Evolutionary conservation across 2,797 vertebrate species (phyloP), one percentile per base, ranked within the genome.

Genomic region (Coreius guichenoti): DNA sequence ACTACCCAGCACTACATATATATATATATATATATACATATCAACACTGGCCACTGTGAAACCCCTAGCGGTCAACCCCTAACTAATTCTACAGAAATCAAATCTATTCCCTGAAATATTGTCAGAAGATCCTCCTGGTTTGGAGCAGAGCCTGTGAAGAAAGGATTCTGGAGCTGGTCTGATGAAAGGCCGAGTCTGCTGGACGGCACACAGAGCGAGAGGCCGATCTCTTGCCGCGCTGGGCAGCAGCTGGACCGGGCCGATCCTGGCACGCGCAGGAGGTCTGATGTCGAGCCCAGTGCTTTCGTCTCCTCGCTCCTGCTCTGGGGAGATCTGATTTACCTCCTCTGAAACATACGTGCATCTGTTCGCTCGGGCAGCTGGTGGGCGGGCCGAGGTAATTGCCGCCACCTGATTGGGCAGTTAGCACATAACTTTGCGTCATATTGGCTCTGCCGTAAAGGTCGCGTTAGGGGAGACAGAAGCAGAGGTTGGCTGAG

Each of bases 241-340:
- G 31, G 86, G 90, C 89, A 90, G 91, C 94, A 95, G 92, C 94
- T 95, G 95, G 93, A 88, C 86, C 89, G 87, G 86, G 87, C 90
- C 90, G 81, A 87, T 86, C 90, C 82, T 73, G 87, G 89, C 83
- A 84, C 70, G 39, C 58, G 29, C 67, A 80, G 56, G 47, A 73
- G 89, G 89, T 92, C 89, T 93, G 92, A 93, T 92, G 91, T 92
- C 86, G 83, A 91, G 92, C 89, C 91, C 91, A 90, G 85, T 76
- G 90, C 82, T 87, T 56, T 68, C 13, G 58, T 85, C 80, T 80
- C 65, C 81, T 80, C 75, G 49, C 78, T 83, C 83, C 86, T 23
- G 51, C 51, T 54, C 51, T 83, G 80, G 85, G 87, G 90, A 89
- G 87, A 80, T 77, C 81, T 86, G 86, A 78, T 90, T 87, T 86